phyloP scores from a whole-genome alignment of 2,888 invertebrate species.

The Andrena chrysosceles region DNA sequence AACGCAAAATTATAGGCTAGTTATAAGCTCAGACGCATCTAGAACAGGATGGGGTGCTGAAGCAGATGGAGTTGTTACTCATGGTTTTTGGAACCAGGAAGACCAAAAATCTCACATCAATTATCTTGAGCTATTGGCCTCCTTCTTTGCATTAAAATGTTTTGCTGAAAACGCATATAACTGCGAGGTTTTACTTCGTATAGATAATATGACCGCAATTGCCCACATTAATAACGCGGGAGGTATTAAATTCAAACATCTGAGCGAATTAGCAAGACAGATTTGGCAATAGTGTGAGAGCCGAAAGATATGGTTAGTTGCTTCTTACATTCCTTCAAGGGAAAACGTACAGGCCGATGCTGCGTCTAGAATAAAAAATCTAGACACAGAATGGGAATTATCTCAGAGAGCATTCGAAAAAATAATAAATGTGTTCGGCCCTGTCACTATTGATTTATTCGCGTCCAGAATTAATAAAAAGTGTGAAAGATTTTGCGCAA shows the following conservation, averaged over 20 bases:
- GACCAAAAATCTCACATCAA: neutral
- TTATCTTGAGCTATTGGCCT: neutral
- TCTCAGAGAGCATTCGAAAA: neutral
- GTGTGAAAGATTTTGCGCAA: constrained; percentile 54
- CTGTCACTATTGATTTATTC: constrained; percentile 62
- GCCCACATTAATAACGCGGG: neutral
- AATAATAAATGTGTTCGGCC: constrained; percentile 31
- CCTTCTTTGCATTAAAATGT: neutral
- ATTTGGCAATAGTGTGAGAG: neutral
- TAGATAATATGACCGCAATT: neutral
- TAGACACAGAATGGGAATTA: constrained; percentile 17
- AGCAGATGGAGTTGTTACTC: neutral
- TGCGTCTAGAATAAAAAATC: neutral
- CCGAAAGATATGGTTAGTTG: neutral
- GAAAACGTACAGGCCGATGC: neutral
- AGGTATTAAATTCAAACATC: neutral
- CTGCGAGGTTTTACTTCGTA: neutral
- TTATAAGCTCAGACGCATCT: neutral
- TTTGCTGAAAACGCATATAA: neutral
- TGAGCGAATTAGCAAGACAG: neutral
- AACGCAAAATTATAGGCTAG: neutral
- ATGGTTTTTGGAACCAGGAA: neutral
- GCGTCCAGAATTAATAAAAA: constrained; percentile 63
- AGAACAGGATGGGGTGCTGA: neutral
- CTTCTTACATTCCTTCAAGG: neutral